Evolutionary conservation across 2,888 invertebrate genomes (phyloP), one percentile per base, ranked within the genome.

Genomic region (Callinectes sapidus): DNA sequence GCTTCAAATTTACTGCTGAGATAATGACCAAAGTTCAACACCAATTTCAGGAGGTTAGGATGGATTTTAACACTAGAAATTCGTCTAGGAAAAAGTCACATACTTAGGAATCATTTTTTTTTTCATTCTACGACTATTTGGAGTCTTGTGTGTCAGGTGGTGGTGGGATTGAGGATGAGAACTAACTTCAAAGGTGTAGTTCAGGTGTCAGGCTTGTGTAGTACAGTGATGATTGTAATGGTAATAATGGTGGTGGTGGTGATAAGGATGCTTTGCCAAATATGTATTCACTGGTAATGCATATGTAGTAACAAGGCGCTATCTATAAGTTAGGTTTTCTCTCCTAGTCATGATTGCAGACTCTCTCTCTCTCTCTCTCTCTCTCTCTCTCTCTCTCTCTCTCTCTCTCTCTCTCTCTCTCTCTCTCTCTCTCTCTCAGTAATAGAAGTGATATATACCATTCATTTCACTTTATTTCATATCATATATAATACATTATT

Each of bases 321-420:
- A 71, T 61, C 2, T 2, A 23, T 71, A 71, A 71, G 16, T 28
- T 71, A 23, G 16, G 28, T 23, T 71, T 28, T 71, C n/a, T 28
- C 28, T 71, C 10, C 71, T 71, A 71, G 71, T 71, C 71, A 71
- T 71, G 71, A 71, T 28, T 28, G 71, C 71, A 71, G 71, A 71
- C 28, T 2, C 32, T 35, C 81, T 35, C 32, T 35, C 81, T 3
- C 35, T 35, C 81, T 16, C 81, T 10, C 81, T 16, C 81, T 81
- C 32, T 35, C 32, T 32, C 32, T 81, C 32, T 81, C 81, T 81
- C 81, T 35, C 32, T 81, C 71, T 28, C 71, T 81, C 32, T 81
- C 81, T 32, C 35, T 35, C 23, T 35, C 81, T 81, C 32, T 81
- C 32, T 81, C 81, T 81, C 35, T 77, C 13, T 32, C 32, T 77